Base-by-base conservation (phyloP, 2,888 invertebrate species). In the Ophion ventricosus region DNA sequence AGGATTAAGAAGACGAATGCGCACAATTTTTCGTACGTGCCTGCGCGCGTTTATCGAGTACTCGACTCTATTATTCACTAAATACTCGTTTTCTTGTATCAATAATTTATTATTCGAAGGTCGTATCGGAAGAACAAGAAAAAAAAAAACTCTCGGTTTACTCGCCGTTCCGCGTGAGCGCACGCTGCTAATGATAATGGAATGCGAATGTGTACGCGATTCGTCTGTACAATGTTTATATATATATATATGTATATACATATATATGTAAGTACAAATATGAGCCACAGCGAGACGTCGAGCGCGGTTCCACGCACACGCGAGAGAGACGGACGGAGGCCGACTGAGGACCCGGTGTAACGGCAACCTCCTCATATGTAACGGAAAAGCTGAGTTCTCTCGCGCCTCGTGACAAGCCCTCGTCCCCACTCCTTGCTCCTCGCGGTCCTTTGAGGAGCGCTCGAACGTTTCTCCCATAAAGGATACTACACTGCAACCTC, bases 281-380 rank as follows among this genome's bases (percentile, higher is more conserved):
- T 66, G 26, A 54, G 35, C 35, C 61, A 61, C 29, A 56, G 25
- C 26, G 23, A 26, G 11, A 57, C 25, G 61, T 40, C 29, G 43
- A 49, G 56, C 49, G 67, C 72, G 59, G 66, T 59, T 14, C 40
- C 49, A 14, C 17, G 25, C 26, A 40, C 64, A 70, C 84, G 77
- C 78, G 74, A 73, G 74, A 81, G 75, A 76, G 72, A 59, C 84
- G 81, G 72, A 63, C 80, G 66, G 70, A 78, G 74, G 49, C 77
- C 77, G 70, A 85, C 82, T 85, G 79, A 69, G 49, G 57, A 67
- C 57, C 25, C 26, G 23, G 17, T 56, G 63, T n/a, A 76, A 57
- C 70, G 67, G 49, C 56, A 67, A 66, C 82, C 72, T 64, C 69
- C 79, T 85, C 81, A 86, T 80, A 75, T 83, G 86, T 87, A 86